Base-by-base conservation (phyloP, 2,888 invertebrate species). In the Trypoxylon attenuatum region DNA sequence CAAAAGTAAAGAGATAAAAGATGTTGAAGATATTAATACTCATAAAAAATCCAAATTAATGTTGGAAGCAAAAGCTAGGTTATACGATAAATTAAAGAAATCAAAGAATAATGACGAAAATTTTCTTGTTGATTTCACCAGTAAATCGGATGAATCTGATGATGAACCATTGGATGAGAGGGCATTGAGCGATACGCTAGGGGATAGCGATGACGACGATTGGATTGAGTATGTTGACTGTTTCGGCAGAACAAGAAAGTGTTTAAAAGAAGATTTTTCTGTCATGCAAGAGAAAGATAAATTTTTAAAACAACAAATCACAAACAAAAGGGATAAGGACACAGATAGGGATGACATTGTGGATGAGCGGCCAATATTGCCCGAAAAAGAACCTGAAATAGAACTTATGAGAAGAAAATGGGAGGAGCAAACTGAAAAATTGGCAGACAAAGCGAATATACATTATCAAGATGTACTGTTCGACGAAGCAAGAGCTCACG, bases 391-490 rank as follows among this genome's bases (percentile, higher is more conserved):
- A 77, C 85, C 77, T 59, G 88, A 80, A 63, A 84, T 83, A 58
- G 92, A 94, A 80, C 91, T 93, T 61, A 90, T 95, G 88, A 90
- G 96, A 45, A 89, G 92, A 71, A 94, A 95, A 84, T 98, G 97
- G 97, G 96, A 97, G 80, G 89, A 93, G 69, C 94, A 96, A 80
- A 95, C 94, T 81, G 90, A 89, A 46, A 92, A 93, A 79, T 88
- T 95, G 51, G 84, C 91, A 0, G 89, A 92, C 2, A 94, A 96
- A 86, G 88, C 91, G 61, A 90, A 94, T 87, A 90, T 96, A 50
- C 97, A 98, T 88, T 98, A 98, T 84, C 95, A 97, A 87, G 96
- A 98, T 88, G 90, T 98, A 51, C 90, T 95, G 57, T 96, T 94
- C 87, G 94, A 96, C 87, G 98, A 98, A 91, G 95, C 97, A 0